These are phyloP conservation scores for Idaea dimidiata DNA, from an alignment of 2,888 invertebrate genomes.

Conservation along the genomic window DNA sequence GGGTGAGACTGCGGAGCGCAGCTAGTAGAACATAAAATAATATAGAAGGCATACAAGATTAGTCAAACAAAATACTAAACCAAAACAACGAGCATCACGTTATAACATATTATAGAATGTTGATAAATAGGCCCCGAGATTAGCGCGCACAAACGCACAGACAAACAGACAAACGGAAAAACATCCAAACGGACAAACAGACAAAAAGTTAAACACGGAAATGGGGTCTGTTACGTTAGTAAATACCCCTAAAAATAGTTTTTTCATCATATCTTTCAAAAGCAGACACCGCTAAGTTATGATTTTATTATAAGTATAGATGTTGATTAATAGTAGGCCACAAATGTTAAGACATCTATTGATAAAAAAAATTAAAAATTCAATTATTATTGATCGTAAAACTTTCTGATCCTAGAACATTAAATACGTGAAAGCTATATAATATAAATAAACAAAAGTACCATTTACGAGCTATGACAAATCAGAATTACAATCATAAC, in stretches of 20 bases:
- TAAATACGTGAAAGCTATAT: slow-evolving; percentile 27
- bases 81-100: background rate
- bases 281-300: too few relatives aligned
- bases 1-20: too few relatives aligned
- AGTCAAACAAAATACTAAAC: background rate
- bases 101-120: background rate
- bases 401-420: slow-evolving; percentile 29
- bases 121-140: slow-evolving; percentile 17
- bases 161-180: too few relatives aligned
- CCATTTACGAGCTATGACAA: slow-evolving; percentile 76
- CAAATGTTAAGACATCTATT: slow-evolving; percentile 13
- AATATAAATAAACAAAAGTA: slow-evolving; percentile 58
- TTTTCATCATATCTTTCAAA: too few relatives aligned
- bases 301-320: too few relatives aligned
- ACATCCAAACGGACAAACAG: too few relatives aligned
- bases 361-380: slow-evolving; percentile 13
- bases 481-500: slow-evolving; percentile 74
- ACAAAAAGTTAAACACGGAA: too few relatives aligned
- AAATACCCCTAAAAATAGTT: too few relatives aligned
- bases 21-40: background rate
- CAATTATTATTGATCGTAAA: slow-evolving; percentile 26
- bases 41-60: background rate
- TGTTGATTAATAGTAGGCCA: too few relatives aligned
- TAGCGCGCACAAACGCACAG: too few relatives aligned
- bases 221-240: too few relatives aligned